Conservation (phyloP, 2,888 invertebrate species). For the Bellardia bayeri region DNA sequence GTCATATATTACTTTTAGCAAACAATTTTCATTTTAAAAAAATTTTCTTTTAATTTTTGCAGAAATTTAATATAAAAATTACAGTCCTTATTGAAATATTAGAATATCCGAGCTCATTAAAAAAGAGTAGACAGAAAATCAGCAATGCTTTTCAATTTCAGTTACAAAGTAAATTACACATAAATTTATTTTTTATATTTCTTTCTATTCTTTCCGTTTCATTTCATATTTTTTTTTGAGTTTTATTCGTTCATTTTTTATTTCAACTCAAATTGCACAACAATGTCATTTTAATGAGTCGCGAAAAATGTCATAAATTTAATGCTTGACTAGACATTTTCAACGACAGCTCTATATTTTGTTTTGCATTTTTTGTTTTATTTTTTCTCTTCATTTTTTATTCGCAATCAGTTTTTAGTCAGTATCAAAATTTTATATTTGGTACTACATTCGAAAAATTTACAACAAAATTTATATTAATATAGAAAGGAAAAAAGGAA, state of each 20-base stretch:
- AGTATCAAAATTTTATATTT: constrained; percentile 42
- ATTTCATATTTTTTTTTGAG: background rate
- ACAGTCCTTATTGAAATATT: constrained; percentile 16
- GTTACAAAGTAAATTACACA: constrained; percentile 27
- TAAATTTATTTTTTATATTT: background rate
- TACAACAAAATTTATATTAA: constrained; percentile 18
- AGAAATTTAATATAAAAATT: background rate
- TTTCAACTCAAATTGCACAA: constrained; percentile 54
- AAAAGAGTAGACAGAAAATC: background rate
- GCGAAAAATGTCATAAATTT: constrained; percentile 73
- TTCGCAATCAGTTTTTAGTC: constrained; percentile 38
- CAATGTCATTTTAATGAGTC: constrained; percentile 73
- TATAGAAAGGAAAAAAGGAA: constrained; percentile 9
- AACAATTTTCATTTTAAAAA: background rate
- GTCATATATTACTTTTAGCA: background rate
- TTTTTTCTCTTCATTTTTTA: background rate
- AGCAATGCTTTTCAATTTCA: background rate
- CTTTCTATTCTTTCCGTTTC: background rate
- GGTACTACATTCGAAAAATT: constrained; percentile 41
- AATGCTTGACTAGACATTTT: constrained; percentile 73
- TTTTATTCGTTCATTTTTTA: constrained; percentile 2
- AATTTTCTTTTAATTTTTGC: no score
- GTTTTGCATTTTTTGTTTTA: constrained; percentile 14
- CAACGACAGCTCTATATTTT: constrained; percentile 64
- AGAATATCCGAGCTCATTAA: constrained; percentile 22